Evolutionary conservation across 2,888 invertebrate species (phyloP).

Genomic region (Willowsia nigromaculata): DNA sequence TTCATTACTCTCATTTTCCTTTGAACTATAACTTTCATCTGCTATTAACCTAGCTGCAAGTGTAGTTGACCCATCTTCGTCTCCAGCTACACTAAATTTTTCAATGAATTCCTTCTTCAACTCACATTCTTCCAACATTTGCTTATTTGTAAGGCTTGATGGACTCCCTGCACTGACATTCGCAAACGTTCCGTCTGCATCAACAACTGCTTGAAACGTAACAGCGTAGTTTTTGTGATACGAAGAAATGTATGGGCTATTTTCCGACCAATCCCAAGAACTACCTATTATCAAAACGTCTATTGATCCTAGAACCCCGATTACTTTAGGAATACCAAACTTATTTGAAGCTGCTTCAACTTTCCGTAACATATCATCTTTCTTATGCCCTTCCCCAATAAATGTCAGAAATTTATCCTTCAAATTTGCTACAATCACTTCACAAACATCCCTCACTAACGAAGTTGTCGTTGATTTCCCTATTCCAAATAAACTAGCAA

Average conservation of each 20-base stretch:
- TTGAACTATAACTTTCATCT: conserved; percentile 58
- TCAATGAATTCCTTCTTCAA: conserved; percentile 53
- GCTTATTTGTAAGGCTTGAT: conserved; percentile 63
- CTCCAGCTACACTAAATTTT: conserved; percentile 1
- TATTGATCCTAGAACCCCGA: conserved; percentile 72
- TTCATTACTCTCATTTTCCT: background rate
- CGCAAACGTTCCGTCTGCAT: conserved; percentile 66
- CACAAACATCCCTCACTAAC: conserved; percentile 74
- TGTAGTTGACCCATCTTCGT: background rate
- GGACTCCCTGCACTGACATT: conserved; percentile 71
- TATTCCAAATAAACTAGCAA: conserved; percentile 73
- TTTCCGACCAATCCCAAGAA: conserved; percentile 69
- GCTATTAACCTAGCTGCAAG: conserved; percentile 34
- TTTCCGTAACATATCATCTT: conserved; percentile 8
- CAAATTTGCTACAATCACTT: conserved; percentile 71
- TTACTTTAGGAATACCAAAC: conserved; percentile 71
- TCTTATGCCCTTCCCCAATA: conserved; percentile 23
- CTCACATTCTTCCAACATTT: conserved; percentile 59
- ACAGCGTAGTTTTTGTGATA: conserved; percentile 71
- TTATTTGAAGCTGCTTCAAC: conserved; percentile 41
- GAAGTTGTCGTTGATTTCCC: conserved; percentile 75
- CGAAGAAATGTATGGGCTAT: conserved; percentile 68
- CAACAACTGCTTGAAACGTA: conserved; percentile 76
- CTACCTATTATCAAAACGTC: conserved; percentile 73
- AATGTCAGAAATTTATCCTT: conserved; percentile 72